phyloP scores from a whole-genome alignment of 2,888 invertebrate species.

The Mayetiola destructor region DNA sequence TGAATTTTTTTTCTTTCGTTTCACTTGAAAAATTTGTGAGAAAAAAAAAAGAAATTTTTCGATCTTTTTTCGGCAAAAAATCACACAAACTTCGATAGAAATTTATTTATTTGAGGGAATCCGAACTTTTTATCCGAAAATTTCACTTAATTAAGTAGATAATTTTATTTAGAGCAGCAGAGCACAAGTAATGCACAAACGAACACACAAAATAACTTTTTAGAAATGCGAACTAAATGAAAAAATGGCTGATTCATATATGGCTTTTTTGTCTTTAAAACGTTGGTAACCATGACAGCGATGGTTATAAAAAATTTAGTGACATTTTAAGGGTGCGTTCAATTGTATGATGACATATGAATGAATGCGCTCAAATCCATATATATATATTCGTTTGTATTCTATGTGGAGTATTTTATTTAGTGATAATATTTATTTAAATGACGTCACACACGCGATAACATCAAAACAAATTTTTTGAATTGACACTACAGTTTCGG shows the following conservation, averaged over 20 bases:
- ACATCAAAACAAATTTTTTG: not conserved
- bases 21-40: no score
- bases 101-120: not conserved
- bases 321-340: not conserved
- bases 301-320: not conserved
- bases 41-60: not conserved
- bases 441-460: no score
- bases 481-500: not conserved
- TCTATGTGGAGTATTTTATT: not conserved
- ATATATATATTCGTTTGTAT: not conserved
- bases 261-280: not conserved
- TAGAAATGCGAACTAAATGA: not conserved
- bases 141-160: not conserved
- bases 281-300: not conserved
- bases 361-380: not conserved
- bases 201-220: slow-evolving; percentile 12
- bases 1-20: not conserved
- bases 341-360: not conserved
- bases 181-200: slow-evolving; percentile 6
- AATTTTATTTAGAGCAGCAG: not conserved
- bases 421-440: no score
- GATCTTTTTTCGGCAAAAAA: not conserved
- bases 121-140: not conserved
- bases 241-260: slow-evolving; percentile 3
- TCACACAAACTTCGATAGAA: not conserved